A percentile compares a stretch with the other conserved stretches of the same genome.
These are phyloP conservation scores for Microplitis mediator DNA, from an alignment of 1,140 invertebrate genomes.

Conservation along the genomic window DNA sequence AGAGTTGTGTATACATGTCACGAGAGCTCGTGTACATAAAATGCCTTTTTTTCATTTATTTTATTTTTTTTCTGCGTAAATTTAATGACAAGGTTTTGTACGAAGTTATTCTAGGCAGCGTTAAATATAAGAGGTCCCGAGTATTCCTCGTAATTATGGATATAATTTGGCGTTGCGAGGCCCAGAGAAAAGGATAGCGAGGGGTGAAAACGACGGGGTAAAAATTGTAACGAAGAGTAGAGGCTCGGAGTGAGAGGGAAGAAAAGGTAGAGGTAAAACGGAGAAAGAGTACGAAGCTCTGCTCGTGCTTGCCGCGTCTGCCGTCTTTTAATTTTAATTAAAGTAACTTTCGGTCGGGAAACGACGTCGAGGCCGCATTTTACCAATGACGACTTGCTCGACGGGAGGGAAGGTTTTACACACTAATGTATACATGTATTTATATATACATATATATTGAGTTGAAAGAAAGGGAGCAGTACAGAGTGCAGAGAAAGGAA, in stretches of 20 bases:
- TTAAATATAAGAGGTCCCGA: not conserved
- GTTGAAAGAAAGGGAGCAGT: no score
- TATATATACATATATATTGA: no score
- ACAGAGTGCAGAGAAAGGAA: not conserved
- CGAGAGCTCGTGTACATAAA: no score
- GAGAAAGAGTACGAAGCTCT: not conserved
- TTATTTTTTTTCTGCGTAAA: not conserved
- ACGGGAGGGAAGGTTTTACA: not conserved
- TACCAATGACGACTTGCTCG: constrained; percentile 16
- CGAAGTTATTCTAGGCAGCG: not conserved
- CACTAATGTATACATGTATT: no score
- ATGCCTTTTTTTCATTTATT: not conserved
- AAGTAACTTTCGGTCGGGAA: constrained; percentile 43
- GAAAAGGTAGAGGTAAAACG: not conserved
- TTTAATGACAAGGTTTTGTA: not conserved
- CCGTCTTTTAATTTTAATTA: constrained; percentile 62
- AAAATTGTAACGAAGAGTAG: not conserved
- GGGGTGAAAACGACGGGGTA: constrained; percentile 46
- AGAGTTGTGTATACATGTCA: not conserved
- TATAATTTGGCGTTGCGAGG: constrained; percentile 52
- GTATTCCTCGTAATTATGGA: constrained; percentile 56
- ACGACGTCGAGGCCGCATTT: constrained; percentile 11
- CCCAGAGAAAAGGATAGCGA: constrained; percentile 21
- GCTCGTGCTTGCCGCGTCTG: constrained; percentile 30
- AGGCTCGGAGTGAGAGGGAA: constrained; percentile 21